Evolutionary conservation across 2,113 vertebrate genomes (phyloP).

Genomic region (Chaetura pelagica): DNA sequence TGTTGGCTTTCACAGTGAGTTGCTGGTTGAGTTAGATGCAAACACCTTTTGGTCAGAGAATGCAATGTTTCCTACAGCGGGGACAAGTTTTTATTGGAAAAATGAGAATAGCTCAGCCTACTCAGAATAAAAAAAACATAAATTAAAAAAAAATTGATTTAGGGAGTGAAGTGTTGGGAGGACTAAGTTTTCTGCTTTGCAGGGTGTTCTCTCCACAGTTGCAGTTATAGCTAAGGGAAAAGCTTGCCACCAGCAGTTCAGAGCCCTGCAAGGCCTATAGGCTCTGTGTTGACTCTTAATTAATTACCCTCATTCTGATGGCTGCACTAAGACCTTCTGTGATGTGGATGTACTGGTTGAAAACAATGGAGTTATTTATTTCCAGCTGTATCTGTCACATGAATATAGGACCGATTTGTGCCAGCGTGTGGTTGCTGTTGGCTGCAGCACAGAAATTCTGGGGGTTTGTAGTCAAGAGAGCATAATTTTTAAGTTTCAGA

Average conservation of each 20-base stretch:
- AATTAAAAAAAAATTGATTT: background rate
- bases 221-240: background rate
- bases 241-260: background rate
- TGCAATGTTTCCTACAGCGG: background rate
- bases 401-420: background rate
- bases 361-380: slow-evolving; percentile 22
- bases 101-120: background rate
- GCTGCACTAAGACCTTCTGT: background rate
- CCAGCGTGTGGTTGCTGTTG: background rate
- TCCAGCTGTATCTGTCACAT: slow-evolving; percentile 2
- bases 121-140: background rate
- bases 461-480: background rate
- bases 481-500: background rate
- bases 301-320: slow-evolving; percentile 16
- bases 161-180: background rate
- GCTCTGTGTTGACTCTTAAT: background rate
- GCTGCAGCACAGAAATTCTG: background rate
- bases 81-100: background rate
- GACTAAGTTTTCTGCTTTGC: background rate
- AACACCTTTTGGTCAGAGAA: background rate
- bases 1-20: background rate
- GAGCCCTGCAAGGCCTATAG: background rate
- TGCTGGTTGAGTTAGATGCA: background rate
- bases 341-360: background rate
- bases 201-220: background rate